A percentile compares a stretch with the other conserved stretches of the same genome.
Evolutionary conservation across 2,888 invertebrate genomes (phyloP).

Genomic region (Bedellia somnulentella): DNA sequence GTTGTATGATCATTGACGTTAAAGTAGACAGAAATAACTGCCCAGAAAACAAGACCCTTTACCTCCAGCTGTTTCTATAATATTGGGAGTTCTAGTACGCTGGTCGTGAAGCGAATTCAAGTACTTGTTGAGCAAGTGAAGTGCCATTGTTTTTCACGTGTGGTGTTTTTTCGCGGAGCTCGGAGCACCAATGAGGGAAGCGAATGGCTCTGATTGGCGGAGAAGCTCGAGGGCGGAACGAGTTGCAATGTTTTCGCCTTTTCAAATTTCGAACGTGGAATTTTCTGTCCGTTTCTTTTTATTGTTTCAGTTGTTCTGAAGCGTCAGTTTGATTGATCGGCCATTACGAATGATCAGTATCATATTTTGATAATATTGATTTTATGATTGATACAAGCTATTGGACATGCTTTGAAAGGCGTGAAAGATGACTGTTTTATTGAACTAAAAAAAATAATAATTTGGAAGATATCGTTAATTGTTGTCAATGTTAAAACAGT

Average conservation of each 20-base stretch:
- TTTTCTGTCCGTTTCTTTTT: constrained; percentile 24
- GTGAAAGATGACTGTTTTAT: too few species aligned
- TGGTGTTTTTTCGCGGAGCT: constrained; percentile 28
- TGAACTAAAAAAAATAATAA: too few species aligned
- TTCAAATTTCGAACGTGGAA: constrained; percentile 17
- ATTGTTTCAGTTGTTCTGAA: constrained; percentile 21
- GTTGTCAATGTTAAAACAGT: too few species aligned
- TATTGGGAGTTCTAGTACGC: constrained; percentile 15
- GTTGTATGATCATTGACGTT: too few species aligned
- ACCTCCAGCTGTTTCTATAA: not conserved
- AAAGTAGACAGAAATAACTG: not conserved
- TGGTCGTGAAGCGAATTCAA: constrained; percentile 18
- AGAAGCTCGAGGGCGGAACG: constrained; percentile 24
- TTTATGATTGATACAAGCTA: too few species aligned
- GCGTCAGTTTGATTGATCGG: constrained; percentile 6
- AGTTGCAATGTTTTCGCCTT: constrained; percentile 27
- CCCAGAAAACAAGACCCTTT: not conserved
- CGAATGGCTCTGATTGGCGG: constrained; percentile 27
- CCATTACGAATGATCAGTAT: too few species aligned
- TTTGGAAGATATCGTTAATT: too few species aligned
- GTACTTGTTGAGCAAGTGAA: constrained; percentile 27
- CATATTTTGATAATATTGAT: too few species aligned
- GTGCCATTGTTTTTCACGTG: constrained; percentile 49
- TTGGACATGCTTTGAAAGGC: too few species aligned
- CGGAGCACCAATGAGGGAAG: constrained; percentile 29